Evolutionary conservation across 2,797 vertebrate species (phyloP).

Genomic region (Anguilla anguilla): DNA sequence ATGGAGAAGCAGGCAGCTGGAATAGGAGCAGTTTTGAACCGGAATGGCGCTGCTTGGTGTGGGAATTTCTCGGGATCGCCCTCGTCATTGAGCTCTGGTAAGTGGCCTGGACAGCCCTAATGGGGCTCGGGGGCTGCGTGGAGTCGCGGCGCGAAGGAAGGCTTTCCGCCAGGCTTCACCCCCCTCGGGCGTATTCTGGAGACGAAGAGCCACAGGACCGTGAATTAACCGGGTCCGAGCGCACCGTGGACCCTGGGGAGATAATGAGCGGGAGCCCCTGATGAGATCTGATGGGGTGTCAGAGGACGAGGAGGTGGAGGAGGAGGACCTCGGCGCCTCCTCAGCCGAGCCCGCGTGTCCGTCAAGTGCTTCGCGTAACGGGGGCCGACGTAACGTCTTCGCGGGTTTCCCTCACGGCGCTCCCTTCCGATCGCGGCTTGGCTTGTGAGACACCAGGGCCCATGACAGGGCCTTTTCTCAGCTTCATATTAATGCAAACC

Average conservation of each 20-base stretch:
- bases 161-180: neutral
- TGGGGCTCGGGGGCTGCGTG: neutral
- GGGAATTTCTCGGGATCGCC: neutral
- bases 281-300: constrained; percentile 19
- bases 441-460: neutral
- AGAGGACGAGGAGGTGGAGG: constrained; percentile 1
- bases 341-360: neutral
- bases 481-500: neutral
- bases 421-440: neutral
- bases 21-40: neutral
- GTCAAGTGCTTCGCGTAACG: neutral
- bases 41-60: neutral
- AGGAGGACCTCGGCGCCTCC: neutral
- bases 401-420: neutral
- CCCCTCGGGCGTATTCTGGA: neutral
- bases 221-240: neutral
- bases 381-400: neutral
- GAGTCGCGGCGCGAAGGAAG: neutral
- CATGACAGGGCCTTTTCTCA: neutral
- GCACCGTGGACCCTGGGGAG: neutral
- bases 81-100: neutral
- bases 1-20: neutral
- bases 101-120: neutral
- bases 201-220: neutral
- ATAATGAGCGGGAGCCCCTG: constrained; percentile 18